phyloP scores from a whole-genome alignment of 2,797 vertebrate species.

The Falco rusticolus region DNA sequence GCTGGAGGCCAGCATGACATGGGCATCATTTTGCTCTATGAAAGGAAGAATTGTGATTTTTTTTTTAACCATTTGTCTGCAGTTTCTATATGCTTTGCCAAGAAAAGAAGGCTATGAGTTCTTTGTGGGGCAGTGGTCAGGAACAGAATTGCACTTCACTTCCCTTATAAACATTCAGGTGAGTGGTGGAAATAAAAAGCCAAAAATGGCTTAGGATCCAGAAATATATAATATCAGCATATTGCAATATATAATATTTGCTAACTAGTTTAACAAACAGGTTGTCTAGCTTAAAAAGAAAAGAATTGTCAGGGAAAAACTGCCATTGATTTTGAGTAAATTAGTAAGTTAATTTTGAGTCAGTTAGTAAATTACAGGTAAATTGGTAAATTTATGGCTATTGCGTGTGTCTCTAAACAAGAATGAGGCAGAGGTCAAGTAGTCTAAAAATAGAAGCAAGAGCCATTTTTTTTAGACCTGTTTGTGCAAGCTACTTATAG shows the following conservation, averaged over 20 bases:
- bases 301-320: neutral
- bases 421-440: neutral
- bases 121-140: constrained; percentile 93
- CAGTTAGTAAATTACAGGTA: neutral
- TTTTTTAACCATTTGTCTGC: neutral
- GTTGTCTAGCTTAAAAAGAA: neutral
- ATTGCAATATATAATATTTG: neutral
- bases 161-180: constrained; percentile 97
- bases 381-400: neutral
- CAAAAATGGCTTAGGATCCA: neutral
- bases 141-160: constrained; percentile 91
- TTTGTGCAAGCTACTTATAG: neutral
- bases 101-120: constrained; percentile 95
- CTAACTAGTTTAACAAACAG: neutral
- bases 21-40: neutral
- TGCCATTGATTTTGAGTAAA: neutral
- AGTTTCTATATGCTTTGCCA: constrained; percentile 94
- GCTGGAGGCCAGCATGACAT: neutral
- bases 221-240: neutral
- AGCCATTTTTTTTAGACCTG: neutral
- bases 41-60: neutral
- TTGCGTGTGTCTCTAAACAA: neutral
- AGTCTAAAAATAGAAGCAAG: neutral
- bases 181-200: constrained; percentile 5
- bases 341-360: neutral